Base-by-base conservation (phyloP, 2,113 vertebrate species). In the Eudyptes chrysolophus region DNA sequence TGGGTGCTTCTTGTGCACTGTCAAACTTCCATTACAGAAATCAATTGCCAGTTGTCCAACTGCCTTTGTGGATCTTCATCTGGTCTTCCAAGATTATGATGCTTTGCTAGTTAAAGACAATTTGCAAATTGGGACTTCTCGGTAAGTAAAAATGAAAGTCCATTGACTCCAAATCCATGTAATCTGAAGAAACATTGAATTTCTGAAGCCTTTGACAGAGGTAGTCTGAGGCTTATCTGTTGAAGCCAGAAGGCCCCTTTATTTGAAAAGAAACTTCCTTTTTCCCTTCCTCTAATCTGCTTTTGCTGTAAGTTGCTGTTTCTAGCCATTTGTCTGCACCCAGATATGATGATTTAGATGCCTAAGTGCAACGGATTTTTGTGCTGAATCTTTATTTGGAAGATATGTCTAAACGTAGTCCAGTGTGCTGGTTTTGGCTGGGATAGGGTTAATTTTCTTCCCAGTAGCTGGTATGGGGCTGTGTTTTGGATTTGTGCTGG, bases 41-140 rank as follows among this genome's bases (percentile, higher is more conserved):
- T 48, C 14, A 24, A 1, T 15, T 30, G 27, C 26, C 13, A 11
- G 0, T 29, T 40, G 27, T 44, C 44, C 66, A 38, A 3, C 6
- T 54, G 26, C n/a, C 17, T 44, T 18, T 6, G 22, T 24, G 65
- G 75, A 8, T 62, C 51, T 57, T 40, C 58, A 22, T 22, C 4
- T 2, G 1, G 7, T 54, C 36, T 66, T 54, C 60, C 42, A 8
- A 20, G 36, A 11, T 0, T 36, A 8, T 0, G 2, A 8, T 21
- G 12, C 11, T 66, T 82, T 25, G 2, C 13, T 48, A 2, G 0
- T 24, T 52, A 15, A 66, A 38, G 32, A 22, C 10, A 40, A 21
- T 15, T 54, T 46, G 4, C 16, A n/a, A 78, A 8, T 0, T 3
- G 34, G 11, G 32, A 11, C 29, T 89, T 81, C 40, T 21, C 7